A percentile compares a stretch with the other conserved stretches of the same genome.
phyloP scores from a whole-genome alignment of 2,888 invertebrate genomes.

The Machimus rusticus region DNA sequence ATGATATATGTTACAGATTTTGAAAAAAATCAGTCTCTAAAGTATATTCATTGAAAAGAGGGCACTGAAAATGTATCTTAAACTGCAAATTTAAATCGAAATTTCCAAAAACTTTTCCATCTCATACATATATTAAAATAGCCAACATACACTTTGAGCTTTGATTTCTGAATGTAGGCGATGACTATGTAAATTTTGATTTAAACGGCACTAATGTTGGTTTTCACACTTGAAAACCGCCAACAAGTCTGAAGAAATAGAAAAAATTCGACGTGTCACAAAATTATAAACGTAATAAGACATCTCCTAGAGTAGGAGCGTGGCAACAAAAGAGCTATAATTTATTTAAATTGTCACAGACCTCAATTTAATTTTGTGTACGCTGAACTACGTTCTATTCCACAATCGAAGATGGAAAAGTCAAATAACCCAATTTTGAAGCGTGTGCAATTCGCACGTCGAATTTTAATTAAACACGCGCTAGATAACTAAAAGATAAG shows the following conservation, averaged over 20 bases:
- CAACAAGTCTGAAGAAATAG: neutral
- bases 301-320: neutral
- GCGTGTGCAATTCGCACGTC: neutral
- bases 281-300: neutral
- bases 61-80: too few relatives aligned
- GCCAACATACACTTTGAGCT: neutral
- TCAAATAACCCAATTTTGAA: slow-evolving; percentile 16
- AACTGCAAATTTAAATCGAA: too few relatives aligned
- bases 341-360: neutral
- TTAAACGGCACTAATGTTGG: neutral
- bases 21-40: too few relatives aligned
- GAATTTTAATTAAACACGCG: slow-evolving; percentile 20
- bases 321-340: neutral
- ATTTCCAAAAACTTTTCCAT: neutral
- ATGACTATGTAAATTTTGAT: neutral
- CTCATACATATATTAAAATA: neutral
- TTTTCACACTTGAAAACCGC: neutral
- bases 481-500: slow-evolving; percentile 6
- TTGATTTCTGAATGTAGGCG: neutral
- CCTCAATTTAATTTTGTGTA: neutral
- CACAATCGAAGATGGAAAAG: neutral
- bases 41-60: too few relatives aligned
- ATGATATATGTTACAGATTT: too few relatives aligned
- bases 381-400: neutral
- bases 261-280: neutral